Conservation (phyloP, 2,797 vertebrate species). For the Enteromius viviparus region DNA sequence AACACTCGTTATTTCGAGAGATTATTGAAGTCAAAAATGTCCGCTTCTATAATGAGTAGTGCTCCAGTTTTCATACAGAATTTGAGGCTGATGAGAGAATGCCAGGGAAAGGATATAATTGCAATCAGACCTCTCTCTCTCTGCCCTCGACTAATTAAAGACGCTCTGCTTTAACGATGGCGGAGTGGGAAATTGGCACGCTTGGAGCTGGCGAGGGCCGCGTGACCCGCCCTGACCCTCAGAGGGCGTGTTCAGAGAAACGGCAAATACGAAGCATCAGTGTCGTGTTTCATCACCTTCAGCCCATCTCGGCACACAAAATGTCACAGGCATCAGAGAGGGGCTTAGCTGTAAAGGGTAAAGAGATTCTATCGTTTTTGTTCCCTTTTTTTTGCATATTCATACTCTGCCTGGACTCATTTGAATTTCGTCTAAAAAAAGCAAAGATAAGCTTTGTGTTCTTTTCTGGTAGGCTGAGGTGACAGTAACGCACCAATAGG, state of each 20-base stretch:
- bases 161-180: constrained; percentile 48
- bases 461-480: constrained; percentile 35
- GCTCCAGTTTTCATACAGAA: constrained; percentile 4
- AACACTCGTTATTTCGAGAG: neutral
- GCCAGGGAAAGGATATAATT: constrained; percentile 46
- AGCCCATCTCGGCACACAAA: constrained; percentile 37
- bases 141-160: constrained; percentile 52
- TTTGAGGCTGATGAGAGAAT: constrained; percentile 25
- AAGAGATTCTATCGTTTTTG: constrained; percentile 56
- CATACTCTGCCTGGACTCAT: constrained; percentile 45
- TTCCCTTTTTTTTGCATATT: constrained; percentile 58
- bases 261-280: constrained; percentile 32
- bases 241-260: constrained; percentile 31
- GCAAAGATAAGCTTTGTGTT: constrained; percentile 41
- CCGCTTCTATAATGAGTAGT: constrained; percentile 6
- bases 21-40: neutral
- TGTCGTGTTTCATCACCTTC: constrained; percentile 45
- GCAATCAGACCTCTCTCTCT: constrained; percentile 35
- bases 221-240: neutral
- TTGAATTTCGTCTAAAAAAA: constrained; percentile 60
- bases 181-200: constrained; percentile 15
- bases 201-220: neutral
- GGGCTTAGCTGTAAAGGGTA: constrained; percentile 60
- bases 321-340: constrained; percentile 58
- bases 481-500: constrained; percentile 12